Evolutionary conservation across 2,888 invertebrate species (phyloP).

Genomic region (Acleris cristana): DNA sequence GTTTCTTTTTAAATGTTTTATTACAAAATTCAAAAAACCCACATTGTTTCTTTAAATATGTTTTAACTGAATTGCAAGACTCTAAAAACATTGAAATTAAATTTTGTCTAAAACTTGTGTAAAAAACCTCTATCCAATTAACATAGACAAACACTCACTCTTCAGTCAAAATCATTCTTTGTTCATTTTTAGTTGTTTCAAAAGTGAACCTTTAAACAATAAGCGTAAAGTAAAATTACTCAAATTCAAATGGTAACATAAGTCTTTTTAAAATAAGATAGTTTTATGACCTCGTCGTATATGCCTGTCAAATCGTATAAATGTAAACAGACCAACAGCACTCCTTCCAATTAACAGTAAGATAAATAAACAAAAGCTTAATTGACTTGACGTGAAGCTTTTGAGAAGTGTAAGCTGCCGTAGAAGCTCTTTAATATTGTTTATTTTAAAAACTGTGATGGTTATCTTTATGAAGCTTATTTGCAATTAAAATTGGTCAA

Average conservation of each 20-base stretch:
- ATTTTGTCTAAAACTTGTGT: too few species aligned
- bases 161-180: background rate
- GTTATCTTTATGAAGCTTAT: too few species aligned
- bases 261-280: background rate
- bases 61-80: too few species aligned
- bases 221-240: background rate
- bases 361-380: conserved; percentile 47
- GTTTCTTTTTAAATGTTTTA: too few species aligned
- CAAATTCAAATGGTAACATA: background rate
- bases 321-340: conserved; percentile 31
- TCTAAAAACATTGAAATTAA: too few species aligned
- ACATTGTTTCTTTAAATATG: too few species aligned
- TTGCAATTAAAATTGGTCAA: too few species aligned
- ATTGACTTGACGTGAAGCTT: conserved; percentile 38
- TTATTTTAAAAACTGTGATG: too few species aligned
- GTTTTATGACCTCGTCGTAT: conserved; percentile 16
- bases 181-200: background rate
- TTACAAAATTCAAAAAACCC: too few species aligned
- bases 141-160: background rate
- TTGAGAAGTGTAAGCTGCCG: conserved; percentile 12
- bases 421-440: background rate
- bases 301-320: conserved; percentile 24
- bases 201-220: background rate
- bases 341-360: conserved; percentile 52
- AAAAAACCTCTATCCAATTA: conserved; percentile 10